These are phyloP conservation scores for sheep (Ovis aries) DNA, from an alignment of 2,113 vertebrate genomes.

Conservation along the genomic window DNA sequence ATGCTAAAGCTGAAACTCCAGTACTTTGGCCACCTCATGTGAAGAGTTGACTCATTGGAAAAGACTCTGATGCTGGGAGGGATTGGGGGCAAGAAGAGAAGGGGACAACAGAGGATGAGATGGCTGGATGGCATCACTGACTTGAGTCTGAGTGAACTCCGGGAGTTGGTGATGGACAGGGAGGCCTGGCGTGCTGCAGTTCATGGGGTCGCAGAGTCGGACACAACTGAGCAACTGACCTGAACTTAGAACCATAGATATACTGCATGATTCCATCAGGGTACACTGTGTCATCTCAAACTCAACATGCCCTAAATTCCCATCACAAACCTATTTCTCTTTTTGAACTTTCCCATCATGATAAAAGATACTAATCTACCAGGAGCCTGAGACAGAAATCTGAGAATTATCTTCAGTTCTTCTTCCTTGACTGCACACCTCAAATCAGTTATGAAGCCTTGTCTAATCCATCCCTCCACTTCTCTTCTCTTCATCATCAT, in stretches of 20 bases:
- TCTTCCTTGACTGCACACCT: background rate
- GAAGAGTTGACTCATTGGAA: too few species aligned
- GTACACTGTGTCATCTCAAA: background rate
- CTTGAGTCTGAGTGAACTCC: too few species aligned
- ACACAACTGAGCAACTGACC: too few species aligned
- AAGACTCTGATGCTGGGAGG: too few species aligned
- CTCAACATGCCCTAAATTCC: background rate
- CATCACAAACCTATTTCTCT: background rate
- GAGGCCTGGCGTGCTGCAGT: too few species aligned
- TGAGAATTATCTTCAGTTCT: background rate
- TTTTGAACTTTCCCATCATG: background rate
- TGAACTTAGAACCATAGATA: background rate
- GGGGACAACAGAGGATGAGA: too few species aligned
- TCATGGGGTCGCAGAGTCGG: too few species aligned
- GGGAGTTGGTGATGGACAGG: too few species aligned
- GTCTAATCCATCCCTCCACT: background rate
- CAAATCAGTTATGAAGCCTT: background rate
- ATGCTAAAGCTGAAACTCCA: too few species aligned
- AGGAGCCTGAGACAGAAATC: background rate
- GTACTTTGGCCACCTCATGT: too few species aligned
- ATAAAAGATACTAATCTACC: background rate
- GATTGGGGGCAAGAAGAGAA: too few species aligned
- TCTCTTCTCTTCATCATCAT: background rate
- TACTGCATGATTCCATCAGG: background rate
- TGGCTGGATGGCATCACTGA: too few species aligned